Base-by-base conservation (phyloP, 2,888 invertebrate genomes). In the Andrena bicolor region DNA sequence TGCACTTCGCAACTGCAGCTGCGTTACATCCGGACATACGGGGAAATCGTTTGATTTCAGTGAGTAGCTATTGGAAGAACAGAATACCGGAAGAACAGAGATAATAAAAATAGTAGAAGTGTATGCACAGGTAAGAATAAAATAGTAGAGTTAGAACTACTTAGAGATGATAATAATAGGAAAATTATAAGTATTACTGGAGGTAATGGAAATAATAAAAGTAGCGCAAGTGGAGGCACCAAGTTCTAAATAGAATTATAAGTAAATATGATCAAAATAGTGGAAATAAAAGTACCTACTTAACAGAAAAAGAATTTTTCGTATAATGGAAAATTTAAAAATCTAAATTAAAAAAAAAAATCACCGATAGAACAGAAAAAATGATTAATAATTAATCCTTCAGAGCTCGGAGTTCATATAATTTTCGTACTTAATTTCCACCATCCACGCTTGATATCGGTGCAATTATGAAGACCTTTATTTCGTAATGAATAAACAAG, bases 11-110 rank as follows among this genome's bases (percentile, higher is more conserved):
- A 58, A 65, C 26, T 48, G n/a, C 56, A 26, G 58, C 28, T 72
- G 41, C 35, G 28, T 58, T n/a, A 16, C 48, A 69, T 69, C n/a
- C 7, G 41, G 68, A 23, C 13, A 70, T 60, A 70, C 41, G 10
- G 2, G 26, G 26, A 60, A 69, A 56, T 77, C 32, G 60, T 35
- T 78, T 30, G 41, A 66, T 48, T 51, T 51, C 20, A 56, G 13
- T 26, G 8, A 35, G 26, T 20, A 30, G 20, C 28, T 20, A 23
- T 13, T 35, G 20, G 48, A 70, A 51, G 32, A 30, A 30, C 41
- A 41, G 16, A 41, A n/a, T n/a, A n/a, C n/a, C n/a, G 20, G 48
- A 70, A 51, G 32, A 30, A 30, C 41, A 41, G 16, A 41, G 1
- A 41, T 41, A 53, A 53, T 53, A 8, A 8, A 53, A 53, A 53